phyloP scores from a whole-genome alignment of 2,797 vertebrate species.

The Sphenodon punctatus region DNA sequence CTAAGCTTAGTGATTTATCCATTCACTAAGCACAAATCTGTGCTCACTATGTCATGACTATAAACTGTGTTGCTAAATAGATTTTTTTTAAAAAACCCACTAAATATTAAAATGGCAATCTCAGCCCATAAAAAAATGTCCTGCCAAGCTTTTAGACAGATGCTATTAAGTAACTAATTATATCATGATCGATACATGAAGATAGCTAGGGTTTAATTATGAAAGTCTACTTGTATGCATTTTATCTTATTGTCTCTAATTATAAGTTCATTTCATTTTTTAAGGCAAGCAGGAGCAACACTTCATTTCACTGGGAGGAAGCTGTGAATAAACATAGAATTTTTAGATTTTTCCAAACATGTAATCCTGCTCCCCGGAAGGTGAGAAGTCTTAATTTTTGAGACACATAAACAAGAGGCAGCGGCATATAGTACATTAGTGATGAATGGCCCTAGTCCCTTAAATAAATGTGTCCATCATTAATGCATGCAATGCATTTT shows the following conservation, averaged over 20 bases:
- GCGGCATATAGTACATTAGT: neutral
- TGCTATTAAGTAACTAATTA: neutral
- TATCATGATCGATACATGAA: neutral
- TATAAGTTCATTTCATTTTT: neutral
- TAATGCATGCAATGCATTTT: accelerated
- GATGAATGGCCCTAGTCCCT: accelerated
- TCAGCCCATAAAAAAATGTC: neutral
- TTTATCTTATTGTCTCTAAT: neutral
- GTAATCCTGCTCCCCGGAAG: neutral
- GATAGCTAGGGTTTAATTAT: neutral
- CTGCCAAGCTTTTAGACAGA: conserved; percentile 10
- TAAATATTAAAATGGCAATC: conserved; percentile 1
- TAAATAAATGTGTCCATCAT: neutral
- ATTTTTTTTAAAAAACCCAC: neutral
- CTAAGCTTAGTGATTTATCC: conserved; percentile 50
- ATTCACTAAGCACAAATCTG: conserved; percentile 6
- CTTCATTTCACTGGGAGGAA: neutral
- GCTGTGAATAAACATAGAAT: neutral
- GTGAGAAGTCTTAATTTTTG: accelerated
- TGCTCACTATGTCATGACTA: neutral
- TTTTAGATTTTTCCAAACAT: neutral
- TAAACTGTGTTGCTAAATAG: neutral
- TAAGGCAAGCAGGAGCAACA: neutral
- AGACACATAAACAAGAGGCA: neutral
- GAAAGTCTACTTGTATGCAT: neutral